Base-by-base conservation (phyloP, 2,797 vertebrate genomes). In the Lates japonicus region DNA sequence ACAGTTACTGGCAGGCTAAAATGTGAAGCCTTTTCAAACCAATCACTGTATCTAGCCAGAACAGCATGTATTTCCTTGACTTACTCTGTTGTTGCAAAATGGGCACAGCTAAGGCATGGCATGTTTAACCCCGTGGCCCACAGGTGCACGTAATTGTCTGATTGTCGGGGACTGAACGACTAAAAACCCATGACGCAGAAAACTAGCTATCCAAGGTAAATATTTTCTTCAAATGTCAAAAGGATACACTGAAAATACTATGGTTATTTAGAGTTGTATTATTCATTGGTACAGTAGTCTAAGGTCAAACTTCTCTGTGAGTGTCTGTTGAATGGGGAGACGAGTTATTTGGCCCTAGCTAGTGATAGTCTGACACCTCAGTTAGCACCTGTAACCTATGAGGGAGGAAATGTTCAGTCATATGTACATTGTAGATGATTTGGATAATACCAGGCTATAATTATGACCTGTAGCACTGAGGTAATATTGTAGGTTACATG, bases 321-420 rank as follows among this genome's bases (percentile, higher is more conserved):
- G 49, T 72, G 79, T 72, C 46, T 72, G 66, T 71, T 82, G 74
- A 87, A 58, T n/a, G 52, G n/a, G 44, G 52, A 51, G 42, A 20
- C 58, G 67, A 55, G 58, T 82, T 60, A 44, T 58, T 44, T 70
- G 61, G 72, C 81, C 83, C 58, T 20, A 37, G 44, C 73, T 73
- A 46, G 65, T 63, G 74, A 74, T 69, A 60, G 70, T 51, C 29
- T 66, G 62, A 87, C 82, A 89, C 77, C 80, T 78, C 72, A 65
- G 61, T 60, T 46, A 29, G 22, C 13, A 39, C 54, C 2, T 68
- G 7, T 1, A 58, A 37, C 17, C 37, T 29, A 35, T 57, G 70
- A 62, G 52, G 35, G 58, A 37, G 37, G 17, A 17, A 29, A 9
- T 54, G 58, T 64, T 46, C 68, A 74, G 31, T 39, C 39, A 35